These are phyloP conservation scores for Carabus problematicus DNA, from an alignment of 2,888 invertebrate species.

Conservation along the genomic window DNA sequence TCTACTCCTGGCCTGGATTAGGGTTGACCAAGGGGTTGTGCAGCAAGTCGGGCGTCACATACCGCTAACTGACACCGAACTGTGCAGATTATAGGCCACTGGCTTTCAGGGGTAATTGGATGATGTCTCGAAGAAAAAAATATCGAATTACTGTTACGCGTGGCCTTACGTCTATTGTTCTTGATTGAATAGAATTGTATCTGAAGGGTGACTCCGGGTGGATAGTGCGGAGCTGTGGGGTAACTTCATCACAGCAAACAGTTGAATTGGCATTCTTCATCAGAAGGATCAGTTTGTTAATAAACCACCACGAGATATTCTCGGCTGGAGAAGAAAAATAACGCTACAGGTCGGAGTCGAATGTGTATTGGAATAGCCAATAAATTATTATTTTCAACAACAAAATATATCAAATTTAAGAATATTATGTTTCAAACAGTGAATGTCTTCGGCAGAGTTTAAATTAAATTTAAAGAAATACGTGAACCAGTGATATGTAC, in stretches of 20 bases:
- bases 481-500: background rate
- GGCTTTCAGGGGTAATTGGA: conserved; percentile 39
- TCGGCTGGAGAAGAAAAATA: too few species aligned
- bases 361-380: too few species aligned
- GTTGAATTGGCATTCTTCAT: too few species aligned
- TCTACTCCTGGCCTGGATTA: conserved; percentile 14
- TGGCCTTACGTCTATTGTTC: conserved; percentile 17
- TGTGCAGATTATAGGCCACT: conserved; percentile 41
- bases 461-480: background rate
- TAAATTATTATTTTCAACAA: too few species aligned
- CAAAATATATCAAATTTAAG: too few species aligned
- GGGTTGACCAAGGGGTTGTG: conserved; percentile 21
- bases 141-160: conserved; percentile 39
- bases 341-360: too few species aligned
- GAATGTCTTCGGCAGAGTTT: too few species aligned
- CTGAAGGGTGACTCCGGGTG: background rate
- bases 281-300: too few species aligned
- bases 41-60: conserved; percentile 24
- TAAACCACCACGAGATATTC: too few species aligned
- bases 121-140: conserved; percentile 38
- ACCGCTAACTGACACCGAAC: conserved; percentile 39
- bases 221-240: background rate
- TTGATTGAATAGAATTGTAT: conserved; percentile 36
- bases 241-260: too few species aligned
- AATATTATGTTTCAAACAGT: too few species aligned